A percentile compares a stretch with the other conserved stretches of the same genome.
Evolutionary conservation across 2,113 vertebrate genomes (phyloP).

Genomic region (Tachuris rubrigastra): DNA sequence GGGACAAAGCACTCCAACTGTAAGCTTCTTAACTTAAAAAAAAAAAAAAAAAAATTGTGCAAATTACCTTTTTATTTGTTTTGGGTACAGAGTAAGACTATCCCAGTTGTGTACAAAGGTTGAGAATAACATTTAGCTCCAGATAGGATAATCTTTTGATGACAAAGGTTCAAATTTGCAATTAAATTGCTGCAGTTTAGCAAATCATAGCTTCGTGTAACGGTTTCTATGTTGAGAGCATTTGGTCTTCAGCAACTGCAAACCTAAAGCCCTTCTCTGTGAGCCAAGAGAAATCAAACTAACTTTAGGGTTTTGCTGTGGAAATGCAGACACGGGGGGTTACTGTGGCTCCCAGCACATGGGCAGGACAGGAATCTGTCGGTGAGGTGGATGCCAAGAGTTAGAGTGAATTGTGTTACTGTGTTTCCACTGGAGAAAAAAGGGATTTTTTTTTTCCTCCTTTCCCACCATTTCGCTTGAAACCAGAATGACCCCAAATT

Average conservation of each 20-base stretch:
- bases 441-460: fast-evolving
- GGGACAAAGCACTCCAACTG: background rate
- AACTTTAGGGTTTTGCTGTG: background rate
- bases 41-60: background rate
- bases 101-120: background rate
- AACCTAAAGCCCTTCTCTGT: background rate
- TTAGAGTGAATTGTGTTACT: background rate
- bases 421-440: background rate
- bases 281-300: background rate
- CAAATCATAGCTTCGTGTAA: background rate
- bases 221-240: background rate
- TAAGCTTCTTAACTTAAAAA: background rate
- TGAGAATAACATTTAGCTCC: background rate
- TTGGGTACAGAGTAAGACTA: background rate
- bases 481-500: background rate
- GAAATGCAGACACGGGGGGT: background rate
- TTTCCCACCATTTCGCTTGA: background rate
- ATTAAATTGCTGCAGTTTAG: background rate
- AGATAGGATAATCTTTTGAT: background rate
- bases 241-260: background rate
- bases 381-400: background rate
- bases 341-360: fast-evolving
- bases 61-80: background rate
- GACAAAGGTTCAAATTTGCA: background rate
- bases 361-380: background rate